phyloP scores from a whole-genome alignment of 2,797 vertebrate genomes.

The Cossypha heuglini region DNA sequence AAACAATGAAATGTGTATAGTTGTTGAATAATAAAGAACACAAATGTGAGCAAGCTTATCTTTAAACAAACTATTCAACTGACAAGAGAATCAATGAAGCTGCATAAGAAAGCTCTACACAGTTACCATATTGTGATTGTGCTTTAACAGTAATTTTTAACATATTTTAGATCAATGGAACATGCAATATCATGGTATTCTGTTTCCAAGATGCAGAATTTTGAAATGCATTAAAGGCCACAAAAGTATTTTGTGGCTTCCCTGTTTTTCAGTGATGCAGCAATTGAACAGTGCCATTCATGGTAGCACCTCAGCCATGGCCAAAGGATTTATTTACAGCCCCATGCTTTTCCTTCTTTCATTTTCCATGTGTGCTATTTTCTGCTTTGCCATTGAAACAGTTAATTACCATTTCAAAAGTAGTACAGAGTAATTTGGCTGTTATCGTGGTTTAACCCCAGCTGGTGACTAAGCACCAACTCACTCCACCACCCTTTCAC shows the following conservation, averaged over 20 bases:
- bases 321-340: neutral
- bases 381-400: neutral
- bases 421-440: neutral
- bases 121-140: neutral
- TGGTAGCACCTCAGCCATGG: neutral
- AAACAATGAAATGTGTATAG: neutral
- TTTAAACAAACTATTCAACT: neutral
- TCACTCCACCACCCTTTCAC: neutral
- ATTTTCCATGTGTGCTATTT: neutral
- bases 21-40: neutral
- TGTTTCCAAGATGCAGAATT: neutral
- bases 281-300: too few species aligned
- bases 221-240: neutral
- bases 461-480: rapidly evolving
- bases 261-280: neutral
- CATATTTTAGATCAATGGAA: neutral
- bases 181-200: neutral
- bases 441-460: neutral
- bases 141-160: neutral
- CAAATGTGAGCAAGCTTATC: neutral
- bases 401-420: neutral
- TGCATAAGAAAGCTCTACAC: neutral
- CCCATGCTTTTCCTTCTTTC: neutral
- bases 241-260: neutral
- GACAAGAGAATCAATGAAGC: neutral